Evolutionary conservation across 64 coral and sea anemone genomes (phyloP), one percentile per base, ranked within the genome.

Genomic region (Actinia equina): DNA sequence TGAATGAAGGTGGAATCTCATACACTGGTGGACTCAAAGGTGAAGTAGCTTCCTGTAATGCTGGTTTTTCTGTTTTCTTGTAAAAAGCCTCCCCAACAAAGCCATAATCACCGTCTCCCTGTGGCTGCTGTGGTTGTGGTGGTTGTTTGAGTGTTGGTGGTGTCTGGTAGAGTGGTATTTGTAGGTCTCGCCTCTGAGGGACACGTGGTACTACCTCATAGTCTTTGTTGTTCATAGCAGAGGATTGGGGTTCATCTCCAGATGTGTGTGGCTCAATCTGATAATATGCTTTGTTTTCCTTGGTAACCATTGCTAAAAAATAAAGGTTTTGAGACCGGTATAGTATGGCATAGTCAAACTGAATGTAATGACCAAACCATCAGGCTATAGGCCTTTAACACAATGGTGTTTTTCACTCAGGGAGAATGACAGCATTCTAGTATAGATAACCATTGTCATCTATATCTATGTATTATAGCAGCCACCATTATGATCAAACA

Each of bases 221-320:
- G 16, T 81, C 78, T 5, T 16, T 20, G 16, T 17, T 12, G 12
- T 81, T 5, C 15, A 2, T 52, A 1, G 22, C 22, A 26, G 78
- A 25, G 17, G 18, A 49, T 17, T 81, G 43, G 7, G 44, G 17
- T 19, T 44, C 42, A 0, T 81, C 18, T 14, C 43, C 18, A 20
- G 43, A 81, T 20, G 41, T 44, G 15, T 81, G 78, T 15, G 78
- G 78, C 5, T 81, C 62, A 63, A 91, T 17, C 37, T 85, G 57
- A 26, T 56, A 86, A 77, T 91, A 91, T 5, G 1, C 55, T 16
- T 70, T 44, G 58, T 86, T 91, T 6, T 91, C 83, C 71, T 77
- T 59, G 43, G 60, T 15, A 11, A 44, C 70, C 69, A 91, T 86
- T 8, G 26, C 89, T n/a, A 46, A 45, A 30, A 65, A 63, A 88